Percentiles rank a stretch among this genome's conserved stretches.
phyloP scores from a whole-genome alignment of 2,888 invertebrate species.

The Callyntrura guangdongensis region DNA sequence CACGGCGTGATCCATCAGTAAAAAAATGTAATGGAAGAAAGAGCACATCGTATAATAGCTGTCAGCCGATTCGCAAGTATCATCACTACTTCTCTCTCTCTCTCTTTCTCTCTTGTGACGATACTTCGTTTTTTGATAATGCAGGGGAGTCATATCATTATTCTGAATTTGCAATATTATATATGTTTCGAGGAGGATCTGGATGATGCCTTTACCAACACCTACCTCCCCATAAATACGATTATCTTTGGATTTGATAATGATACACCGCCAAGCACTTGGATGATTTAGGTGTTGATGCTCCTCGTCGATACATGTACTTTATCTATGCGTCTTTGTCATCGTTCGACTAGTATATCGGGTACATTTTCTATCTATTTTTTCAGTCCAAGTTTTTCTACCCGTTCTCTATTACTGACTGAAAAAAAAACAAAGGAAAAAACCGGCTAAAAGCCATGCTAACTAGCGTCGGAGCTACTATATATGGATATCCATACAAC shows the following conservation, averaged over 20 bases:
- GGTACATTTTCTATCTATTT: neutral
- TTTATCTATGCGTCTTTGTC: neutral
- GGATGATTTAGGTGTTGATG: constrained; percentile 11
- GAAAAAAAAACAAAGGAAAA: neutral
- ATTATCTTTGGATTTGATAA: neutral
- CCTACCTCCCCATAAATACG: constrained; percentile 32
- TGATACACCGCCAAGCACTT: neutral
- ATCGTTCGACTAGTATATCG: neutral
- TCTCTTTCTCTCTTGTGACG: neutral
- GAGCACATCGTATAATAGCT: constrained; percentile 3
- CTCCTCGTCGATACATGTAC: neutral
- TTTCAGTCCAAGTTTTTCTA: neutral
- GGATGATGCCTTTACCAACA: neutral
- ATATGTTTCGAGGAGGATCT: constrained; percentile 21
- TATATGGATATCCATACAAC: constrained; percentile 30
- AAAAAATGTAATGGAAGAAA: constrained; percentile 60
- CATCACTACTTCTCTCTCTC: neutral
- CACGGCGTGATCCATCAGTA: constrained; percentile 19
- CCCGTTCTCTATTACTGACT: neutral
- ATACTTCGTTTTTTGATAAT: neutral
- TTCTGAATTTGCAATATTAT: constrained; percentile 11
- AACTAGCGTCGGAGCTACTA: constrained; percentile 35
- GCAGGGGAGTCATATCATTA: constrained; percentile 23
- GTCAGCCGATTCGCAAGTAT: constrained; percentile 7
- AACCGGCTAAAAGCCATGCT: constrained; percentile 53